Percentiles rank a stretch among this genome's conserved stretches.
These are phyloP conservation scores for Ceratoteleas bidentatus DNA, from an alignment of 1,140 invertebrate genomes.

Conservation along the genomic window DNA sequence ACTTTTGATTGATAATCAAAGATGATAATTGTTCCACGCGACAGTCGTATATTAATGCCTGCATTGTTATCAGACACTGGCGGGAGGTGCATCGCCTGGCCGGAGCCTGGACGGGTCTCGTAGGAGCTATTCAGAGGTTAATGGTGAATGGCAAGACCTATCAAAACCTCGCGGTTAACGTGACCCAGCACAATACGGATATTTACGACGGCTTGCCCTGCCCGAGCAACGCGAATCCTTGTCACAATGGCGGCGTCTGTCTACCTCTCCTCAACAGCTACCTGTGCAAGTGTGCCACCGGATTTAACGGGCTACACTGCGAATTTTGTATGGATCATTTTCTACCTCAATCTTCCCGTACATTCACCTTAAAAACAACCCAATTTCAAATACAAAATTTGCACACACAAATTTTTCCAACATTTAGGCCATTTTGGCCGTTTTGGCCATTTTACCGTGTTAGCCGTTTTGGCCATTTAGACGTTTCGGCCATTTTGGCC, in stretches of 20 bases:
- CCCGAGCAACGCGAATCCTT: slow-evolving; percentile 84
- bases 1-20: no score
- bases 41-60: slow-evolving; percentile 29
- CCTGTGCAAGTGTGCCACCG: slow-evolving; percentile 86
- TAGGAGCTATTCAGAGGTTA: slow-evolving; percentile 92
- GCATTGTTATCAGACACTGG: slow-evolving; percentile 82
- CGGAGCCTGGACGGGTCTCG: slow-evolving; percentile 88
- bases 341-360: no score
- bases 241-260: slow-evolving; percentile 89
- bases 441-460: no score
- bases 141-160: slow-evolving; percentile 89
- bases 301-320: slow-evolving; percentile 87
- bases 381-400: slow-evolving; percentile 7
- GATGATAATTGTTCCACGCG: no score
- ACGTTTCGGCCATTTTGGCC: no score
- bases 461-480: no score
- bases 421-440: no score
- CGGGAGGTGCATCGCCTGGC: slow-evolving; percentile 87
- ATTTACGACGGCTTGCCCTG: slow-evolving; percentile 88
- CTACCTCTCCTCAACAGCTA: slow-evolving; percentile 87
- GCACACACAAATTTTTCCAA: slow-evolving; percentile 1
- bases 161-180: slow-evolving; percentile 81
- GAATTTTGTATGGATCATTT: slow-evolving; percentile 86
- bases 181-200: slow-evolving; percentile 81
- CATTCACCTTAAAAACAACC: slow-evolving; percentile 63